These are phyloP conservation scores for Aphelocoma californica DNA, from an alignment of 2,797 vertebrate species.

Conservation along the genomic window DNA sequence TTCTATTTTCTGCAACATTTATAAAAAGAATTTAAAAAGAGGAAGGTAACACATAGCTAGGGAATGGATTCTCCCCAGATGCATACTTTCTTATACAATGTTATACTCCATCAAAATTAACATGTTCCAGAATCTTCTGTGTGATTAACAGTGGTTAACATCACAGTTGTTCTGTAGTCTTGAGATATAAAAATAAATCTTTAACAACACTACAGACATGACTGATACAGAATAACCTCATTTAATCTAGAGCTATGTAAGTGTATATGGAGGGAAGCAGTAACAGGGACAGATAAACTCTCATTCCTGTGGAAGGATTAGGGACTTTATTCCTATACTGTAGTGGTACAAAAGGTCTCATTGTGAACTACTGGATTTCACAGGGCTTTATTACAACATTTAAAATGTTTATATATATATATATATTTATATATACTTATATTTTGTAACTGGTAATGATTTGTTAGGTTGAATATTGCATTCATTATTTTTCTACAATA, in stretches of 20 bases:
- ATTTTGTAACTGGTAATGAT: constrained; percentile 26
- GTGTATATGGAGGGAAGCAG: not conserved
- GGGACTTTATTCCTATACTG: not conserved
- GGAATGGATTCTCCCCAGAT: not conserved
- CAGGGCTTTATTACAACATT: not conserved
- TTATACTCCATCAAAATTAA: not conserved
- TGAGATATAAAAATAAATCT: not conserved
- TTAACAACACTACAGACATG: not conserved
- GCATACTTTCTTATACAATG: not conserved
- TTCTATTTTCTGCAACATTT: not conserved
- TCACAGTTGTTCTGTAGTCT: not conserved
- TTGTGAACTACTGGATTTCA: not conserved
- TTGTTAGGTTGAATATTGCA: constrained; percentile 39
- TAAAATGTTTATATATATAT: not conserved
- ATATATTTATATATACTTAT: not conserved
- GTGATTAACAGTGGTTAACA: not conserved
- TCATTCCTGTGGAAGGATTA: not conserved
- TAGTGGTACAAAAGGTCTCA: constrained; percentile 2
- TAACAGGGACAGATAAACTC: not conserved
- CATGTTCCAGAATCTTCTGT: not conserved
- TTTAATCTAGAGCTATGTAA: not conserved
- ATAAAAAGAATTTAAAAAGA: not conserved
- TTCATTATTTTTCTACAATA: constrained; percentile 67
- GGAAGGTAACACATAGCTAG: not conserved
- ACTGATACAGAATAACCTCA: not conserved